Conservation (phyloP, 2,888 invertebrate species). For the Dichetophora obliterata region DNA sequence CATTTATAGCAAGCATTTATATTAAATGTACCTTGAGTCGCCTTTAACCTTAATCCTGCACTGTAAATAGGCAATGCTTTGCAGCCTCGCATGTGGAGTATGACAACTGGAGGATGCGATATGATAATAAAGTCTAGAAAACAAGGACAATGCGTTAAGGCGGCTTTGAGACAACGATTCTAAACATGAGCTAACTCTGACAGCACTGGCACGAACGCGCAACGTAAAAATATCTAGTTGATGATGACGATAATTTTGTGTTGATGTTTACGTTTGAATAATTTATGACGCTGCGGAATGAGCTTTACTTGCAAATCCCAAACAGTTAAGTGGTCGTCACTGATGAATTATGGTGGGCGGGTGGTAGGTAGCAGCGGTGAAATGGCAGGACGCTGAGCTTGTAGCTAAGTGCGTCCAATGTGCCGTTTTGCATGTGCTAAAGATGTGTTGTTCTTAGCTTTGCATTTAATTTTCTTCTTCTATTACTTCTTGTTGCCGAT, state of each 20-base stretch:
- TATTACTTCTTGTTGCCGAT: background rate
- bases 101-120: too few relatives aligned
- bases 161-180: background rate
- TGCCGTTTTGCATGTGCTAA: background rate
- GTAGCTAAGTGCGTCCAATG: background rate
- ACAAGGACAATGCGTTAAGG: conserved; percentile 18
- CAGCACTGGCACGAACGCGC: background rate
- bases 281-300: conserved; percentile 62
- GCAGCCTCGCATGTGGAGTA: background rate
- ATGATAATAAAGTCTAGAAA: conserved; percentile 18
- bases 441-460: background rate
- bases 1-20: too few relatives aligned
- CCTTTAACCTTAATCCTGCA: too few relatives aligned
- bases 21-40: too few relatives aligned
- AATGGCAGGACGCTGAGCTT: background rate
- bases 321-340: conserved; percentile 12
- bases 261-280: conserved; percentile 68
- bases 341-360: background rate
- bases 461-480: background rate
- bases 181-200: background rate
- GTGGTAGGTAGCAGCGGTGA: background rate
- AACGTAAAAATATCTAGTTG: background rate
- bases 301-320: conserved; percentile 1
- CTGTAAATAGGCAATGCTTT: background rate
- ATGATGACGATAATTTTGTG: conserved; percentile 46